Evolutionary conservation across 1,140 invertebrate species (phyloP).

Genomic region (Drosophila funebris): DNA sequence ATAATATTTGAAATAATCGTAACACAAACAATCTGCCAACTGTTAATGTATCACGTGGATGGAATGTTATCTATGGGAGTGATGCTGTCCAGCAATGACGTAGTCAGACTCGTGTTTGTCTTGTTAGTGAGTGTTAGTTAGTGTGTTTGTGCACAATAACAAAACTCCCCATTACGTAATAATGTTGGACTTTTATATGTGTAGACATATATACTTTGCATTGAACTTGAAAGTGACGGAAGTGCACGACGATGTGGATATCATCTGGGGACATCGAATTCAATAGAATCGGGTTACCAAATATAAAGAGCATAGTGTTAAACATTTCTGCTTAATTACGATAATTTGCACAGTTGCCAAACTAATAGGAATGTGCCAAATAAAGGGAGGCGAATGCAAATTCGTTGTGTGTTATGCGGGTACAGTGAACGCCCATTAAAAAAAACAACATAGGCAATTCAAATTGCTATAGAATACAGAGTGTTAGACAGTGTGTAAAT

Average conservation of each 20-base stretch:
- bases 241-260: not conserved
- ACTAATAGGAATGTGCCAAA: not conserved
- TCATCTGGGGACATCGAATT: not conserved
- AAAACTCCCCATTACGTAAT: conserved; percentile 34
- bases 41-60: conserved; percentile 6
- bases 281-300: not conserved
- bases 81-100: conserved; percentile 53
- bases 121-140: conserved; percentile 19
- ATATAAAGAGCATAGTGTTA: conserved; percentile 10
- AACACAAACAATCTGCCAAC: not conserved
- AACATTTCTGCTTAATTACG: conserved; percentile 16
- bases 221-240: conserved; percentile 46
- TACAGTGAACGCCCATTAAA: not conserved
- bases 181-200: conserved; percentile 34
- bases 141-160: conserved; percentile 11
- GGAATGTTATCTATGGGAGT: conserved; percentile 10
- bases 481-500: not conserved
- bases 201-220: conserved; percentile 1
- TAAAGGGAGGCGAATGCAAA: too few relatives aligned
- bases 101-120: conserved; percentile 42
- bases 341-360: not conserved
- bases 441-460: not conserved
- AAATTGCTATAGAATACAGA: not conserved
- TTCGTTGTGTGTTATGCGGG: too few relatives aligned
- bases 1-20: not conserved